Evolutionary conservation across 2,888 invertebrate species (phyloP).

Genomic region (Plagodis pulveraria): DNA sequence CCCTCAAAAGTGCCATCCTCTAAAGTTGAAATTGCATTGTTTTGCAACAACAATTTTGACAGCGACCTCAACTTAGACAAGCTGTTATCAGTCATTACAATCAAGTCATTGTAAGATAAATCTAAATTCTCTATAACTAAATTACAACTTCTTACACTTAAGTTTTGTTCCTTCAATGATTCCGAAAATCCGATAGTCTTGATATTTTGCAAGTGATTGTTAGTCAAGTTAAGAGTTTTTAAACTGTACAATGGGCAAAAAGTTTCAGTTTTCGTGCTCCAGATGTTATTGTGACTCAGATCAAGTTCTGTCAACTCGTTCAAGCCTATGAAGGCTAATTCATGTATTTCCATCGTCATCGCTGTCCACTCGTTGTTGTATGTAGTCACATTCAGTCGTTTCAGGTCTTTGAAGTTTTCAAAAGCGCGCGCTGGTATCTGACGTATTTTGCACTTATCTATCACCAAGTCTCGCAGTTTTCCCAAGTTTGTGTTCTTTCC

Average conservation of each 20-base stretch:
- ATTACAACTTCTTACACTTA: slow-evolving; percentile 88
- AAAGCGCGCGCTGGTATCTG: slow-evolving; percentile 89
- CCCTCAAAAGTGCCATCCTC: slow-evolving; percentile 90
- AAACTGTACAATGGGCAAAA: slow-evolving; percentile 90
- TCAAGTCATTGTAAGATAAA: slow-evolving; percentile 90
- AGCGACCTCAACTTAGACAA: slow-evolving; percentile 89
- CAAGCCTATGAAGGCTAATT: slow-evolving; percentile 88
- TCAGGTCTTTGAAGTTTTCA: slow-evolving; percentile 87
- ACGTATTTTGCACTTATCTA: slow-evolving; percentile 92
- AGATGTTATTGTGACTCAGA: slow-evolving; percentile 90
- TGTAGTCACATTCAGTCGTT: slow-evolving; percentile 88
- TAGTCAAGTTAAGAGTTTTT: slow-evolving; percentile 88
- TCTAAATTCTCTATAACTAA: slow-evolving; percentile 88
- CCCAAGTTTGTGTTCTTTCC: slow-evolving; percentile 85
- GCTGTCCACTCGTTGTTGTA: slow-evolving; percentile 92
- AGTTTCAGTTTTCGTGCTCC: slow-evolving; percentile 89
- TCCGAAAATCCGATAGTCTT: slow-evolving; percentile 90
- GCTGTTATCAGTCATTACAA: slow-evolving; percentile 88
- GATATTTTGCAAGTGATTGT: slow-evolving; percentile 92
- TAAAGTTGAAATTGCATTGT: slow-evolving; percentile 90
- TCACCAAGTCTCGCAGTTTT: slow-evolving; percentile 88
- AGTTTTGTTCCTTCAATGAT: slow-evolving; percentile 83
- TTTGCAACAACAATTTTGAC: slow-evolving; percentile 88
- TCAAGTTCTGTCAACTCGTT: slow-evolving; percentile 88
- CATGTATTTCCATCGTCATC: slow-evolving; percentile 89